phyloP scores from a whole-genome alignment of 2,888 invertebrate species.

The Sphecodes monilicornis region DNA sequence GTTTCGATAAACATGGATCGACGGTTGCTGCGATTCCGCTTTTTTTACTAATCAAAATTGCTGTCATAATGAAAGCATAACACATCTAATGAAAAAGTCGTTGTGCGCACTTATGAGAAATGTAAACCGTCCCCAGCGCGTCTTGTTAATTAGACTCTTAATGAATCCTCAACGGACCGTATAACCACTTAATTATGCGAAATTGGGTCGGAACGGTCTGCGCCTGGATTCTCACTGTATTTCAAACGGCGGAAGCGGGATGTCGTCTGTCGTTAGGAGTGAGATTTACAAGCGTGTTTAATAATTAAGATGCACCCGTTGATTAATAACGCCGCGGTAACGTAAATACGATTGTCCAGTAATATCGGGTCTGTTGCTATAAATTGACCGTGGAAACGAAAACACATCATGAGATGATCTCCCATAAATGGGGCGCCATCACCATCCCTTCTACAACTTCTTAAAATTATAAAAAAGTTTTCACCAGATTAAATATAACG shows the following conservation, averaged over 20 bases:
- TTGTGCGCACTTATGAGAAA: neutral
- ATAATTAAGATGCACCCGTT: constrained; percentile 37
- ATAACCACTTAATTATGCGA: constrained; percentile 63
- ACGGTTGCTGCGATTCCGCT: too few species aligned
- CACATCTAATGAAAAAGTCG: neutral
- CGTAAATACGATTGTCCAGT: constrained; percentile 1
- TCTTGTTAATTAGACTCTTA: constrained; percentile 57
- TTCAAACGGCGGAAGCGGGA: constrained; percentile 45
- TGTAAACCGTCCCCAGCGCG: neutral
- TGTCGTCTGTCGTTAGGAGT: constrained; percentile 28
- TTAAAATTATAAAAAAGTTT: too few species aligned
- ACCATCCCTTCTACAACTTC: too few species aligned
- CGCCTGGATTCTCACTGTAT: constrained; percentile 48
- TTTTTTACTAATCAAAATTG: too few species aligned
- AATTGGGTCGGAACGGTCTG: constrained; percentile 44
- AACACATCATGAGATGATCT: too few species aligned
- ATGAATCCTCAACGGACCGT: constrained; percentile 52
- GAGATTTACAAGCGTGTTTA: constrained; percentile 23
- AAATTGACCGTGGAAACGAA: neutral
- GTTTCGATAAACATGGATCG: too few species aligned
- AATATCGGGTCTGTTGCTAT: neutral
- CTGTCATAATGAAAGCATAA: too few species aligned
- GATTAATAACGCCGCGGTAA: constrained; percentile 30
- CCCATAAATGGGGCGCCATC: too few species aligned
- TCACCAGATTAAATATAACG: too few species aligned